These are phyloP conservation scores for Galbula dea DNA, from an alignment of 2,113 vertebrate species.

Conservation along the genomic window DNA sequence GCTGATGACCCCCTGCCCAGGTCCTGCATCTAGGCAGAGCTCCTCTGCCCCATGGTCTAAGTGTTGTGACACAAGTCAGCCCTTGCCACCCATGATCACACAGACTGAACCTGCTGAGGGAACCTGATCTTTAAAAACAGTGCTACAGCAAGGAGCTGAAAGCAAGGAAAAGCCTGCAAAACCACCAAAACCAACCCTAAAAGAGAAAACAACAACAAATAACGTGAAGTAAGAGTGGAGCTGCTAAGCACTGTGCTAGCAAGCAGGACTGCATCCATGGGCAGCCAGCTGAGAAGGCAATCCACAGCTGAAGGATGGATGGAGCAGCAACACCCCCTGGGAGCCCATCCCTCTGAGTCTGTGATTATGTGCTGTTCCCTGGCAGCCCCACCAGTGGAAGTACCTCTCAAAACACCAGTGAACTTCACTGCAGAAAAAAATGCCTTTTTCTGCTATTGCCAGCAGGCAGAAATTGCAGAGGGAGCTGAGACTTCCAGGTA, in stretches of 20 bases:
- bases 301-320: not conserved
- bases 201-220: not conserved
- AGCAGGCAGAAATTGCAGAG: not conserved
- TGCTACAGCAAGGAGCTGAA: not conserved
- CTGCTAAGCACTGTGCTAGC: not conserved
- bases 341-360: too few species aligned
- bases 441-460: not conserved
- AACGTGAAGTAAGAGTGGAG: not conserved
- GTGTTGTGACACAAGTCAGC: not conserved
- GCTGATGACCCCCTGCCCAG: too few species aligned
- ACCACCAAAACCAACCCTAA: not conserved
- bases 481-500: not conserved
- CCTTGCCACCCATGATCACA: not conserved
- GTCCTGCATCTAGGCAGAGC: not conserved
- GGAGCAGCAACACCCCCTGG: not conserved
- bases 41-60: not conserved
- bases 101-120: not conserved
- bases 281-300: not conserved
- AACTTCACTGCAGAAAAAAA: accelerated
- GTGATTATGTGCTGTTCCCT: not conserved
- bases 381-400: not conserved
- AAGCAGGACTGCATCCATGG: not conserved
- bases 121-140: not conserved
- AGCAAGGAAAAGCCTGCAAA: not conserved
- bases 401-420: not conserved